Percentiles rank a stretch among this genome's conserved stretches.
phyloP scores from a whole-genome alignment of 2,888 invertebrate genomes.

The Epinotia bilunana region DNA sequence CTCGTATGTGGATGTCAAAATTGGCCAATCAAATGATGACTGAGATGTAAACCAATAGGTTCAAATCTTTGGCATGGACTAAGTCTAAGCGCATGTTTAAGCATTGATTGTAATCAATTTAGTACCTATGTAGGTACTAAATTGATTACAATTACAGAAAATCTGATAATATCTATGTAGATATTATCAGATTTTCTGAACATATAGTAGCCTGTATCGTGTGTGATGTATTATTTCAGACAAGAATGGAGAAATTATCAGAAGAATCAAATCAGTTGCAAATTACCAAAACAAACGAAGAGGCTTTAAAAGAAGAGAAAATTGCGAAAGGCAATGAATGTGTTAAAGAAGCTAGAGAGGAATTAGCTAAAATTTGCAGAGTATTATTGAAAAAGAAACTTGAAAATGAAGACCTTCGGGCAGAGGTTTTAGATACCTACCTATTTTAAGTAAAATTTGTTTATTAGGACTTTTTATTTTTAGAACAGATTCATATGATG shows the following conservation, averaged over 20 bases:
- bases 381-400: constrained; percentile 68
- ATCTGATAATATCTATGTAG: too few species aligned
- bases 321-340: constrained; percentile 64
- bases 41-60: too few species aligned
- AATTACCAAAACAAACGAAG: constrained; percentile 55
- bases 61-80: too few species aligned
- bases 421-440: constrained; percentile 60
- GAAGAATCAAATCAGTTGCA: constrained; percentile 55
- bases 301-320: constrained; percentile 58
- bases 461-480: neutral
- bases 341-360: constrained; percentile 69
- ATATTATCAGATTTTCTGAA: too few species aligned
- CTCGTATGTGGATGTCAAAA: too few species aligned
- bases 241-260: constrained; percentile 55
- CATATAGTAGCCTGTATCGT: neutral
- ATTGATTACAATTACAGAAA: too few species aligned
- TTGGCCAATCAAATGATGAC: too few species aligned
- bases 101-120: too few species aligned
- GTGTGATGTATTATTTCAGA: constrained; percentile 52
- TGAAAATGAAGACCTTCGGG: constrained; percentile 69
- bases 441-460: neutral
- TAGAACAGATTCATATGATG: neutral
- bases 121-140: too few species aligned
- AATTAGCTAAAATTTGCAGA: constrained; percentile 69
- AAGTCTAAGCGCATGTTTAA: too few species aligned